Evolutionary conservation across 2,797 vertebrate species (phyloP).

Genomic region (Margarornis squamiger): DNA sequence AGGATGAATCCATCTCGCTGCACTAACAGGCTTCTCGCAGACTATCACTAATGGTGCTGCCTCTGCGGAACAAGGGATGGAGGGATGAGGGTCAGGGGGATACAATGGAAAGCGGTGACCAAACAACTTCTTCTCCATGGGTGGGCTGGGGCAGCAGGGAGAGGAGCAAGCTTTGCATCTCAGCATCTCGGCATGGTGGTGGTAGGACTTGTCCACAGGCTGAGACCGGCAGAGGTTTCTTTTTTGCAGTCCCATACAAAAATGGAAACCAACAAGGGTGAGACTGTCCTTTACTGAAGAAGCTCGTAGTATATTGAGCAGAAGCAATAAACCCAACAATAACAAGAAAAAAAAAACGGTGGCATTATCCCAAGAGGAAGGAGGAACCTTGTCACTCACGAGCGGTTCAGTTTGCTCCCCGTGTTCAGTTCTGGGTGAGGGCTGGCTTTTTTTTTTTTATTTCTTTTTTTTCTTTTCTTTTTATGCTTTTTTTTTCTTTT

Average conservation of each 20-base stretch:
- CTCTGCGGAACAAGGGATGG: background rate
- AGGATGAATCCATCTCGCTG: background rate
- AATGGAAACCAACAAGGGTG: conserved; percentile 47
- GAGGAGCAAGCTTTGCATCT: conserved; percentile 46
- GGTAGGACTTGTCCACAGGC: background rate
- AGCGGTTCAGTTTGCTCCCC: conserved; percentile 68
- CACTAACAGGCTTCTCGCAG: background rate
- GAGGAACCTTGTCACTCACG: conserved; percentile 64
- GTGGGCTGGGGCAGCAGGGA: background rate
- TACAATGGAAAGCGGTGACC: background rate
- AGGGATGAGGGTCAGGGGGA: background rate
- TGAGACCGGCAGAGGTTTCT: conserved; percentile 39
- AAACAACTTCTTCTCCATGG: conserved; percentile 20
- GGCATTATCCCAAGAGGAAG: conserved; percentile 65
- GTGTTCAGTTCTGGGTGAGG: conserved; percentile 61
- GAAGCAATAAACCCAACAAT: conserved; percentile 73
- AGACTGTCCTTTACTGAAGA: conserved; percentile 70
- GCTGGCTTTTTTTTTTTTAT: background rate
- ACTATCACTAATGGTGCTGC: background rate
- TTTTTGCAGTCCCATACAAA: conserved; percentile 57
- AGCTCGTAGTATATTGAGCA: conserved; percentile 74
- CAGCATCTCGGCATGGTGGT: conserved; percentile 15
- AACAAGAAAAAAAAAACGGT: conserved; percentile 57
- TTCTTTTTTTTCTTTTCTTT: background rate
- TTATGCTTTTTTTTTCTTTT: background rate